Conservation (phyloP, 1,140 invertebrate genomes). For the Zaprionus africanus region DNA sequence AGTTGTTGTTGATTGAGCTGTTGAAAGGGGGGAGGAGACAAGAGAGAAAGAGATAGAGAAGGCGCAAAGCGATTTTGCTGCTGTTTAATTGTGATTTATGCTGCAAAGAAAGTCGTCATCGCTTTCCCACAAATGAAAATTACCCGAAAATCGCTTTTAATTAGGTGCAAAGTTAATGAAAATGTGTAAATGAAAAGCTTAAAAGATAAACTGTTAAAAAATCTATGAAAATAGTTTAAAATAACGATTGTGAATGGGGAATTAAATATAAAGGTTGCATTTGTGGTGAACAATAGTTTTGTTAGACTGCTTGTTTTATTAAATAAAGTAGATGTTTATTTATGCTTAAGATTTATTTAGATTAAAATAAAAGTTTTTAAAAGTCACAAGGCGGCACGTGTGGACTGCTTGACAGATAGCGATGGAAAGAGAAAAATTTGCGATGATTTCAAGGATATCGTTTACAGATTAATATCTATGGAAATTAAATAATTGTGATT, state of each 20-base stretch:
- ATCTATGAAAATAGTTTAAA: neutral
- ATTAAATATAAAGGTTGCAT: neutral
- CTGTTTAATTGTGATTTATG: constrained; percentile 49
- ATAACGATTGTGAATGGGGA: neutral
- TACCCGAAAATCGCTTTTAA: constrained; percentile 1
- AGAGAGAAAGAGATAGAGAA: constrained; percentile 4
- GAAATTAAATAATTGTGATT: no score
- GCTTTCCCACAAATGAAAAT: constrained; percentile 16
- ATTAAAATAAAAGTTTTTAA: no score
- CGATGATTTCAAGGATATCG: no score
- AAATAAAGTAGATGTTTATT: no score
- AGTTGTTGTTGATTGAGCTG: constrained; percentile 31
- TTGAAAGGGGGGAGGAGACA: constrained; percentile 15
- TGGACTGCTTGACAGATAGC: no score
- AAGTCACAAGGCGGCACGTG: no score
- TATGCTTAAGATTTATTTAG: no score
- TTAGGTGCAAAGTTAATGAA: constrained; percentile 1
- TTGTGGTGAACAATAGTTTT: no score
- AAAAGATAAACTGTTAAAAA: constrained; percentile 1
- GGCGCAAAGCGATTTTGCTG: neutral
- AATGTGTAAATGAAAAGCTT: neutral
- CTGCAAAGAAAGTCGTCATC: constrained; percentile 32
- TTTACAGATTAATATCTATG: no score
- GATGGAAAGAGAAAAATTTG: no score
- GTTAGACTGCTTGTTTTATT: no score